Conservation (phyloP, 2,797 vertebrate genomes). For the Cossypha heuglini region DNA sequence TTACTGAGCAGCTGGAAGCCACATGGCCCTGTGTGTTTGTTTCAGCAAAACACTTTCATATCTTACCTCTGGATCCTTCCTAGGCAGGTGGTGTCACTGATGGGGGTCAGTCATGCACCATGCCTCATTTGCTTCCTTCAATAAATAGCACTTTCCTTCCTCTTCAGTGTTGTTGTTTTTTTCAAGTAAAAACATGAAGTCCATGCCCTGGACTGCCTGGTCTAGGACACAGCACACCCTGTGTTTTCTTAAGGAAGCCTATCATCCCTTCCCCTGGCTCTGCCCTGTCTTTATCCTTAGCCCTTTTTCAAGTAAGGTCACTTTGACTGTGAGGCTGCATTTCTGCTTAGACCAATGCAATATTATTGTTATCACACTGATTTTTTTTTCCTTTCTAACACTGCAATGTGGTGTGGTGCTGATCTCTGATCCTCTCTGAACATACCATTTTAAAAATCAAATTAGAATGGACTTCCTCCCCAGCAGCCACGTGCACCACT, state of each 20-base stretch:
- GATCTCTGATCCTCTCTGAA: background rate
- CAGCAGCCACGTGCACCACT: background rate
- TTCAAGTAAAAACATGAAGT: background rate
- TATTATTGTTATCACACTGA: background rate
- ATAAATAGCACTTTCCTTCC: background rate
- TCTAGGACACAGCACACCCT: background rate
- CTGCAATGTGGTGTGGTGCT: accelerated
- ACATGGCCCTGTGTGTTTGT: background rate
- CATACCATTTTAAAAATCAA: background rate
- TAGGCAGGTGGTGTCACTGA: background rate
- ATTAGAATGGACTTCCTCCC: background rate
- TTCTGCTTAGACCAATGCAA: background rate
- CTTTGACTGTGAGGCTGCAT: background rate
- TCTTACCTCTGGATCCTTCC: background rate
- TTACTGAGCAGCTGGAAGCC: background rate
- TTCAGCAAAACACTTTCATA: background rate
- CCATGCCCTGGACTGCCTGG: background rate
- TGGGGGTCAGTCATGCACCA: background rate
- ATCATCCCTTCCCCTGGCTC: background rate
- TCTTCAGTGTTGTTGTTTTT: background rate
- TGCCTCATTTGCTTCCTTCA: background rate
- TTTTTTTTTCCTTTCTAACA: background rate
- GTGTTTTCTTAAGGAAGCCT: background rate
- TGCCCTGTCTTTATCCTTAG: background rate
- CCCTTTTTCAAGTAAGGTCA: background rate